Conservation (phyloP, 2,888 invertebrate species). For the Erynnis tages region DNA sequence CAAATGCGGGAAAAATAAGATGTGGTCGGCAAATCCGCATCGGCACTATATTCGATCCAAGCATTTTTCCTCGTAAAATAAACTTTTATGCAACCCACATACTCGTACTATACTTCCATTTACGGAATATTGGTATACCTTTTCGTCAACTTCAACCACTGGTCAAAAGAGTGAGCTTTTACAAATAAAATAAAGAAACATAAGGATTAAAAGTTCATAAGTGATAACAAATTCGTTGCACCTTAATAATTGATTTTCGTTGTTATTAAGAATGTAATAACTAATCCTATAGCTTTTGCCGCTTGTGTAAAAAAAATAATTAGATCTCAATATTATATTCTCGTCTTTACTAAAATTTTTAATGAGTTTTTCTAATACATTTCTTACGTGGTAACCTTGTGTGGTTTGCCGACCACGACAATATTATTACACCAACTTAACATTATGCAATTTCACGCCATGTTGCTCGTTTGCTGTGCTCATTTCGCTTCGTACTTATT, state of each 20-base stretch:
- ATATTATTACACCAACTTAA: conserved; percentile 14
- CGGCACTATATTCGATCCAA: conserved; percentile 45
- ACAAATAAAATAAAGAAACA: too few species aligned
- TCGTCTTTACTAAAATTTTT: not conserved
- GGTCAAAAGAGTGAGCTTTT: too few species aligned
- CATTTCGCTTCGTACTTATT: conserved; percentile 14
- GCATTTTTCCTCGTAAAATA: conserved; percentile 8
- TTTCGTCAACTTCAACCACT: too few species aligned
- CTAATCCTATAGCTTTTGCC: too few species aligned
- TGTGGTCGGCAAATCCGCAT: conserved; percentile 55
- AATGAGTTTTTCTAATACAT: not conserved
- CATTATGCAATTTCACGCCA: conserved; percentile 19
- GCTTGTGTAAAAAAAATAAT: too few species aligned
- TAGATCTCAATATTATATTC: too few species aligned
- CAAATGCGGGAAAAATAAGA: conserved; percentile 61
- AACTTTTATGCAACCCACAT: conserved; percentile 19
- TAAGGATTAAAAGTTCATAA: too few species aligned
- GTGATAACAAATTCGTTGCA: too few species aligned
- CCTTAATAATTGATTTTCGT: too few species aligned
- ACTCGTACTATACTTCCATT: too few species aligned
- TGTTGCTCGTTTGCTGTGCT: conserved; percentile 10
- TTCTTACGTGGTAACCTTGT: not conserved
- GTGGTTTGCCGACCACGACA: conserved; percentile 14
- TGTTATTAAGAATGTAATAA: too few species aligned
- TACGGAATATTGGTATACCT: too few species aligned